Evolutionary conservation across 2,888 invertebrate genomes (phyloP), one percentile per base, ranked within the genome.

Genomic region (Epirrhoe tristata): DNA sequence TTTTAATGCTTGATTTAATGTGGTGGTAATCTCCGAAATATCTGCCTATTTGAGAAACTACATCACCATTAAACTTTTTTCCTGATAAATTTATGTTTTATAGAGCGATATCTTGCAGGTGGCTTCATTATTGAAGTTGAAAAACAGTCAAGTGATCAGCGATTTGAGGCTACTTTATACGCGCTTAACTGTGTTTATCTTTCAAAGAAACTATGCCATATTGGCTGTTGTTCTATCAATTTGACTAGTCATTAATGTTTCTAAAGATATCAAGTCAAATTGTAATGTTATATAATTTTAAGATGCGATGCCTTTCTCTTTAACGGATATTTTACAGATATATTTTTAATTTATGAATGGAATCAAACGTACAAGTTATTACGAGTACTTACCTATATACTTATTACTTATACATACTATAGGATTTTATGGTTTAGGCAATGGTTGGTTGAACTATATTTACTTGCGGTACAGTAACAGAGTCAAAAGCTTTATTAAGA

Each of bases 171-270:
- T 48, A 48, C 7, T 7, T 7, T 6, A 16, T 43, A 48, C 6
- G 48, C 6, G 48, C 16, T 48, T 14, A n/a, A 16, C 48, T 48
- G 48, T 48, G n/a, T n/a, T n/a, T n/a, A 48, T 14, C 1, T 48
- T 6, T 6, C 4, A 3, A 14, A 48, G 16, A 16, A 48, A 48
- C 16, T 48, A 16, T 48, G 48, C 16, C 16, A 16, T 48, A 14
- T 48, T 56, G 63, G 63, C 63, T 67, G 67, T 63, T 52, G 58
- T 63, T 24, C 50, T 24, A 63, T 14, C 31, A 58, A 63, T 63
- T 55, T 58, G 59, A 69, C 66, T 69, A 69, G 69, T 69, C 69
- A 55, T 43, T 43, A 12, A 5, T 66, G 46, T 56, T 31, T 59
- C 8, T n/a, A 17, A 50, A 32, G 51, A 48, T 69, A 31, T 14